These are phyloP conservation scores for Cyclopterus lumpus DNA, from an alignment of 2,797 vertebrate genomes.

Conservation along the genomic window DNA sequence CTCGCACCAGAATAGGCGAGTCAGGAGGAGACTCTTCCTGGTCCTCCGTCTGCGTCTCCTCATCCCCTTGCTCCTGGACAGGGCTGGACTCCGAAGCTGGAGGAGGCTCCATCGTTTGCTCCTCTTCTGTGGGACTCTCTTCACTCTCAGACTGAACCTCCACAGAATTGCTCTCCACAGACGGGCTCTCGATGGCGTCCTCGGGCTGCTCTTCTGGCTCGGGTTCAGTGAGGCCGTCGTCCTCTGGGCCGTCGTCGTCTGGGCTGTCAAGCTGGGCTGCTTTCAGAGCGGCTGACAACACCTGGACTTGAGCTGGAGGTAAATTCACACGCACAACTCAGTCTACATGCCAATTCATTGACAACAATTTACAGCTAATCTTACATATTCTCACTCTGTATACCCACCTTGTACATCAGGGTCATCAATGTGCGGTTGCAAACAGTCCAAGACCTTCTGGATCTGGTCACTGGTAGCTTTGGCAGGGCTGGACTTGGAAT, in stretches of 20 bases:
- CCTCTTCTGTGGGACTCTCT: slow-evolving; percentile 58
- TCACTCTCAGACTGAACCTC: slow-evolving; percentile 65
- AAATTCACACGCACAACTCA: slow-evolving; percentile 27
- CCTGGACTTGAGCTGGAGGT: slow-evolving; percentile 89
- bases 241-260: slow-evolving; percentile 47
- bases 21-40: slow-evolving; percentile 67
- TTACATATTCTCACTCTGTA: not conserved
- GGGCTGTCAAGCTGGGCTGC: slow-evolving; percentile 89
- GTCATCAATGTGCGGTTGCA: slow-evolving; percentile 89
- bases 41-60: slow-evolving; percentile 60
- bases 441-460: slow-evolving; percentile 90
- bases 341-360: not conserved
- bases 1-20: slow-evolving; percentile 70
- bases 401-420: slow-evolving; percentile 90
- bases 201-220: slow-evolving; percentile 58
- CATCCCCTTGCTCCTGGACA: slow-evolving; percentile 70
- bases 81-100: slow-evolving; percentile 58
- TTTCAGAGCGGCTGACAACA: slow-evolving; percentile 90
- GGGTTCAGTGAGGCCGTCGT: slow-evolving; percentile 48
- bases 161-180: slow-evolving; percentile 45
- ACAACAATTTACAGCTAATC: not conserved
- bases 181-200: not conserved
- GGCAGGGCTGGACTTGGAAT: slow-evolving; percentile 62
- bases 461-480: slow-evolving; percentile 88
- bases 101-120: slow-evolving; percentile 42